phyloP scores from a whole-genome alignment of 2,797 vertebrate genomes.

The Lagocephalus sceleratus region DNA sequence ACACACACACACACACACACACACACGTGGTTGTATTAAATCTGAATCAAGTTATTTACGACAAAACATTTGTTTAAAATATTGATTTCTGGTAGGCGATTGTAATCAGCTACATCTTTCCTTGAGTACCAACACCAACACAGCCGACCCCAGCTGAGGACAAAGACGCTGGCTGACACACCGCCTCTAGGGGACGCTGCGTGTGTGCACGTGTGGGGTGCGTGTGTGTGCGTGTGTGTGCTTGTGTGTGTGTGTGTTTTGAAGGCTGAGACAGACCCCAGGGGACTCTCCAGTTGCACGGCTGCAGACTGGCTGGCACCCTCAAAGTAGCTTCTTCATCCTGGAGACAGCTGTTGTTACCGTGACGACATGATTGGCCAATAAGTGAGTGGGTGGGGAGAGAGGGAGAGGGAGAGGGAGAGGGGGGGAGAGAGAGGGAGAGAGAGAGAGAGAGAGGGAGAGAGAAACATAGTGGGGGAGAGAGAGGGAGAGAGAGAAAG shows the following conservation, averaged over 20 bases:
- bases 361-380: slow-evolving; percentile 75
- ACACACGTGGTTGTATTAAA: too few species aligned
- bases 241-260: slow-evolving; percentile 49
- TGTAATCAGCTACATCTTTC: too few species aligned
- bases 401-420: background rate
- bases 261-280: slow-evolving; percentile 61
- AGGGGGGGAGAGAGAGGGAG: background rate
- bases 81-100: too few species aligned
- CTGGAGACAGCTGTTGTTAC: slow-evolving; percentile 86
- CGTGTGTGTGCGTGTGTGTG: slow-evolving; percentile 18
- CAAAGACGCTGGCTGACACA: too few species aligned
- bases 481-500: too few species aligned
- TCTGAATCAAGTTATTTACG: too few species aligned
- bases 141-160: too few species aligned
- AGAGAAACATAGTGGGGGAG: too few species aligned
- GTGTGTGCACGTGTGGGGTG: background rate
- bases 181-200: background rate
- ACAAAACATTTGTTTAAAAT: too few species aligned
- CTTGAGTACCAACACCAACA: too few species aligned
- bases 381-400: slow-evolving; percentile 36
- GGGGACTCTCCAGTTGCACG: slow-evolving; percentile 82
- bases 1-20: slow-evolving; percentile 13
- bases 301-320: slow-evolving; percentile 91
- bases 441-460: background rate
- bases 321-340: slow-evolving; percentile 83